Conservation (phyloP, 2,888 invertebrate genomes). For the Ophioninae sp. region DNA sequence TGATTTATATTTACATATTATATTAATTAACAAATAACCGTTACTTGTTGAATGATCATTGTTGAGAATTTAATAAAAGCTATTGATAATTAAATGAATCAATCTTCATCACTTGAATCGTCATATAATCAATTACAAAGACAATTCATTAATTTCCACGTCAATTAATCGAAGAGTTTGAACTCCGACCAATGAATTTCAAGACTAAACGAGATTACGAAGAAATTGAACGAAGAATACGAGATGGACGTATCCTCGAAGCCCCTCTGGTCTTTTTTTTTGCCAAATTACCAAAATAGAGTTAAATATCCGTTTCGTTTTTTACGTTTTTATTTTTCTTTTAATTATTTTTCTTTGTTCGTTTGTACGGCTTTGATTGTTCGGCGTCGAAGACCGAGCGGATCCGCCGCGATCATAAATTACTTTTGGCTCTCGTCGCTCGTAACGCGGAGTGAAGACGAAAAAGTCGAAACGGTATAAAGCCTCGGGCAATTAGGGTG, state of each 20-base stretch:
- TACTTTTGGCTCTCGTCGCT: constrained; percentile 30
- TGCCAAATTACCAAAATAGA: constrained; percentile 18
- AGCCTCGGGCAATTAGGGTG: constrained; percentile 59
- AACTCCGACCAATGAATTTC: neutral
- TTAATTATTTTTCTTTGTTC: too few species aligned
- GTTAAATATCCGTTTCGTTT: constrained; percentile 22
- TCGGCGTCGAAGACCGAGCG: constrained; percentile 29
- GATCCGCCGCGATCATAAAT: constrained; percentile 28
- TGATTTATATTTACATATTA: too few species aligned
- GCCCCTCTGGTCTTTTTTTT: neutral
- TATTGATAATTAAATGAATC: too few species aligned
- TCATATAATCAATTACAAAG: neutral
- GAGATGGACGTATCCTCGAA: neutral
- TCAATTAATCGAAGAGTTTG: neutral
- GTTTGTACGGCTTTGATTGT: constrained; percentile 16
- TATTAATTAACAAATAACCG: too few species aligned
- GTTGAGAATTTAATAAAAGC: too few species aligned
- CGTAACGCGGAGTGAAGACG: constrained; percentile 14
- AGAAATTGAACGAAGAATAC: too few species aligned
- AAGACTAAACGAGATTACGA: neutral
- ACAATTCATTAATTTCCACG: neutral
- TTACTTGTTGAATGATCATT: too few species aligned
- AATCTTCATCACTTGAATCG: too few species aligned
- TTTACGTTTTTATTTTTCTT: too few species aligned
- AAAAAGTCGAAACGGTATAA: constrained; percentile 49